Base-by-base conservation (phyloP, 2,888 invertebrate genomes). In the Strigamia maritima region DNA sequence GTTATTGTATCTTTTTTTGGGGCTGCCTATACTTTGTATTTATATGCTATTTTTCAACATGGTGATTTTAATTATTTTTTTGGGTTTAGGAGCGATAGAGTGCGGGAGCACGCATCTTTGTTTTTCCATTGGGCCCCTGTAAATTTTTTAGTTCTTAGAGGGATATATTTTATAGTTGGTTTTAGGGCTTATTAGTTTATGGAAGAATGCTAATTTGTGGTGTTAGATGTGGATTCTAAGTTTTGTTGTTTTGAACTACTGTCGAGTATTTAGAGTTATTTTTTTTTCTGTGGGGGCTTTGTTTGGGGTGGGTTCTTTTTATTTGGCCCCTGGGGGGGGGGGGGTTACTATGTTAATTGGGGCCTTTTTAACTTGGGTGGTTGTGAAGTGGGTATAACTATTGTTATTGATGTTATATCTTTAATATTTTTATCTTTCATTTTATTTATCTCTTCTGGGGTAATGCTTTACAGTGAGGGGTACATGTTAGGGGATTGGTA, bases 141-240 rank as follows among this genome's bases (percentile, higher is more conserved):
- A 7, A 40, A 40, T 40, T 40, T 40, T 3, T 16, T 40, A 2
- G 40, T 40, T 2, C 10, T 40, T 2, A 88, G 83, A 89, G 85
- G 86, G 86, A 83, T 84, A 86, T 84, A 84, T 87, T 85, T 86
- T 88, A 85, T 89, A 87, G 84, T 85, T 65, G 49, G 89, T 86
- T 87, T 10, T 40, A 40, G 40, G 87, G 86, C 87, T 90, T 90
- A 89, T 88, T 90, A 90, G 89, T 91, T 91, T 90, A 90, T 87
- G 75, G 82, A 90, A 90, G 40, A 90, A 90, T 89, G 86, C 89
- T 90, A 89, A 90, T 90, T 90, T 91, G 90, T 91, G 90, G 88
- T 83, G 80, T 90, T 88, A 89, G 88, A 86, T 88, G 87, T 86
- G 86, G 89, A 79, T 38, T 83, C n/a, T n/a, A n/a, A n/a, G n/a